Evolutionary conservation across 2,888 invertebrate species (phyloP).

Genomic region (Netelia fuscicornis): DNA sequence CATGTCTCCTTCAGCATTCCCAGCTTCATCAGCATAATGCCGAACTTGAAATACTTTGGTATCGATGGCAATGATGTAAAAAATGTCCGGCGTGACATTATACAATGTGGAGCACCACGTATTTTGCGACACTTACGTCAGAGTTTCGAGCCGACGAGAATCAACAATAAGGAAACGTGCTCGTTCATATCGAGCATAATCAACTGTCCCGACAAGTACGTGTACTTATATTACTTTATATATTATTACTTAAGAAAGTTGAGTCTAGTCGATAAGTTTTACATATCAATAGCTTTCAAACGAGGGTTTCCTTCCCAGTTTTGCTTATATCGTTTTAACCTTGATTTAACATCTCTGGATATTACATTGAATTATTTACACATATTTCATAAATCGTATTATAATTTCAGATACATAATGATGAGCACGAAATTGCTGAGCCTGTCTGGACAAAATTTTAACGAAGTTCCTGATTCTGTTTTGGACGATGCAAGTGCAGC

Average conservation of each 20-base stretch:
- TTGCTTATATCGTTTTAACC: not conserved
- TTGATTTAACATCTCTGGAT: not conserved
- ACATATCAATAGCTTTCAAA: not conserved
- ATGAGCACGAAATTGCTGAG: slow-evolving; percentile 87
- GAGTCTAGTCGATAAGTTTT: not conserved
- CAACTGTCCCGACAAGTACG: slow-evolving; percentile 87
- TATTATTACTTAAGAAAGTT: not conserved
- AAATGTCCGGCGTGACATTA: slow-evolving; percentile 92
- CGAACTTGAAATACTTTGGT: slow-evolving; percentile 92
- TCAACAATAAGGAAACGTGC: slow-evolving; percentile 83
- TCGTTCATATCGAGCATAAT: slow-evolving; percentile 73
- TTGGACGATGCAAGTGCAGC: slow-evolving; percentile 90
- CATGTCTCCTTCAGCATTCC: slow-evolving; percentile 87
- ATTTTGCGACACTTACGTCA: slow-evolving; percentile 92
- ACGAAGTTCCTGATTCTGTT: slow-evolving; percentile 89
- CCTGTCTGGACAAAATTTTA: slow-evolving; percentile 88
- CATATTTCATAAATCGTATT: no score
- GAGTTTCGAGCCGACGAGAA: slow-evolving; percentile 85
- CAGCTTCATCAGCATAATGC: slow-evolving; percentile 89
- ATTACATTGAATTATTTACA: not conserved
- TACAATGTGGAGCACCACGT: slow-evolving; percentile 93
- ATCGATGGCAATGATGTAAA: slow-evolving; percentile 95
- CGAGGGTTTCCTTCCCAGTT: not conserved
- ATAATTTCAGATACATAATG: slow-evolving; percentile 86
- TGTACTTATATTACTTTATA: slow-evolving; percentile 25